Conservation (phyloP, 2,113 vertebrate genomes). For the Callocephalon fimbriatum region DNA sequence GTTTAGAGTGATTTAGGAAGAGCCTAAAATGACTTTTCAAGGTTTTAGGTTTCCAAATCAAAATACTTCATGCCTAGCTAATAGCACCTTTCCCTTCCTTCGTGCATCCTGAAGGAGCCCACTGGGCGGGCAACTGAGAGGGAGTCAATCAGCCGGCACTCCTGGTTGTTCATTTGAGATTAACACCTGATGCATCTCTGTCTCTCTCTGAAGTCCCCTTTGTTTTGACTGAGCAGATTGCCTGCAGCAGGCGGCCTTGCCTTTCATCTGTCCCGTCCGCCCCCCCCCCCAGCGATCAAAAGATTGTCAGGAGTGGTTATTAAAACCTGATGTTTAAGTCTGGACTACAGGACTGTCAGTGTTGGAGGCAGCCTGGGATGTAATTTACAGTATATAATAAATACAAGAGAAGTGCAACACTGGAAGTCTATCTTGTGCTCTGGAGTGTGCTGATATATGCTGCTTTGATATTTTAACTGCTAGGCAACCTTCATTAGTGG, state of each 20-base stretch:
- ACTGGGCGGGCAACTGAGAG: background rate
- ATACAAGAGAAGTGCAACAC: conserved; percentile 31
- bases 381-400: conserved; percentile 61
- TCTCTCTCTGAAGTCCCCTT: conserved; percentile 66
- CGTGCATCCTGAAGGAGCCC: background rate
- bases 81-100: background rate
- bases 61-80: background rate
- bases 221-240: conserved; percentile 69
- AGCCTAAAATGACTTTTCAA: background rate
- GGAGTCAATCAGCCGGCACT: background rate
- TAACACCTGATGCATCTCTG: conserved; percentile 74
- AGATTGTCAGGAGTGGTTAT: conserved; percentile 53
- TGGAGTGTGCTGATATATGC: conserved; percentile 49
- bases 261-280: conserved; percentile 69
- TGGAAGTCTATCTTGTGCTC: conserved; percentile 53
- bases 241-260: conserved; percentile 54
- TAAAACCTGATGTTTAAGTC: conserved; percentile 50
- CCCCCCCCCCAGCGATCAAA: conserved; percentile 50
- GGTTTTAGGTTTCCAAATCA: background rate
- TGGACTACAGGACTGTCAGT: background rate
- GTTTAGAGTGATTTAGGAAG: background rate
- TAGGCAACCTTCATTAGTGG: conserved; percentile 52
- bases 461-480: conserved; percentile 72
- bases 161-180: conserved; percentile 17
- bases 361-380: background rate